Evolutionary conservation across 2,113 vertebrate species (phyloP).

Genomic region (Symphodus melops): DNA sequence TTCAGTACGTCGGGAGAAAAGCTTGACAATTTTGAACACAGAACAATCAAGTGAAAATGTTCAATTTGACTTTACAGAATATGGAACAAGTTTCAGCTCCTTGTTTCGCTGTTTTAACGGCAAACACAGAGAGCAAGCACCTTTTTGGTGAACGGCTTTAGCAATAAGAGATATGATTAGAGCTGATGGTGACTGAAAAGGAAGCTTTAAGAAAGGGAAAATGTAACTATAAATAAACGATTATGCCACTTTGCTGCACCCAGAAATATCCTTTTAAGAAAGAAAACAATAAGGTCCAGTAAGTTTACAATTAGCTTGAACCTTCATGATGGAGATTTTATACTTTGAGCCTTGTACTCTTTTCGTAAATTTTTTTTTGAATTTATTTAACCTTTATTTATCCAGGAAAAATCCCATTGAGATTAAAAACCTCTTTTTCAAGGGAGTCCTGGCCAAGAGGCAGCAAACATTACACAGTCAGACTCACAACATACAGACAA

Average conservation of each 20-base stretch:
- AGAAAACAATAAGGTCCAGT: not conserved
- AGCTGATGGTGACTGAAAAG: conserved; percentile 1
- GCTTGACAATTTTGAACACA: too few relatives aligned
- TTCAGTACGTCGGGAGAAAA: conserved; percentile 87
- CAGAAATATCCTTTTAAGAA: not conserved
- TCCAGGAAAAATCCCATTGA: too few relatives aligned
- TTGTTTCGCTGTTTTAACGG: not conserved
- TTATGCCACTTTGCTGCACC: not conserved
- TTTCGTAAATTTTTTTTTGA: too few relatives aligned
- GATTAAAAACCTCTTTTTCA: too few relatives aligned
- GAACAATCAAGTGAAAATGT: too few relatives aligned
- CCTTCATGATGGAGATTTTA: not conserved
- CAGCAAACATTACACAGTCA: too few relatives aligned
- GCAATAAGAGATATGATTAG: too few relatives aligned
- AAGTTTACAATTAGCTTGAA: not conserved
- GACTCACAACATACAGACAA: too few relatives aligned
- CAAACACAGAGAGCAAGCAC: too few relatives aligned
- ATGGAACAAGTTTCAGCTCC: not conserved
- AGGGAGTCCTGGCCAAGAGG: too few relatives aligned
- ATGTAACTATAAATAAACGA: not conserved
- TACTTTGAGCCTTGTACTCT: too few relatives aligned
- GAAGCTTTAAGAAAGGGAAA: not conserved
- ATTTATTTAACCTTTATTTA: too few relatives aligned
- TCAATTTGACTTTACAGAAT: not conserved
- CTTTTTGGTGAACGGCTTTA: not conserved